Evolutionary conservation across 2,797 vertebrate genomes (phyloP).

Genomic region (Gadopsis marmoratus): DNA sequence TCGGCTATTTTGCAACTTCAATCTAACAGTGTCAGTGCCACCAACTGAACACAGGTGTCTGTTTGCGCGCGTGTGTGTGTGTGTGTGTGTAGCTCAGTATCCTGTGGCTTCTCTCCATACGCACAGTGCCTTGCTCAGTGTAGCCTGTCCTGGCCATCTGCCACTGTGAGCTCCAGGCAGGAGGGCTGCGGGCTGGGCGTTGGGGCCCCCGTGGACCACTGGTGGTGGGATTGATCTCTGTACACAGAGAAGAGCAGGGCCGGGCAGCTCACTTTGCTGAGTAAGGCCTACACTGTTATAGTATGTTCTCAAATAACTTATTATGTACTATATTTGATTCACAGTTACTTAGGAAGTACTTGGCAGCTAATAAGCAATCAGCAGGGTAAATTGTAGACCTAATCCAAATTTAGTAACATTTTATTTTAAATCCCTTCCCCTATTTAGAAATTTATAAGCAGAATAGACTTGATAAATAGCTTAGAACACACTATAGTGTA

Average conservation of each 20-base stretch:
- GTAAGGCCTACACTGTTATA: slow-evolving; percentile 13
- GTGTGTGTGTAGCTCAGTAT: slow-evolving; percentile 47
- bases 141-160: slow-evolving; percentile 82
- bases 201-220: slow-evolving; percentile 39
- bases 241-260: slow-evolving; percentile 45
- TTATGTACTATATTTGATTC: not conserved
- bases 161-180: slow-evolving; percentile 69
- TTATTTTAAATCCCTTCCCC: not conserved
- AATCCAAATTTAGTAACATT: not conserved
- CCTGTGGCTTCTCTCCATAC: slow-evolving; percentile 64
- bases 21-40: slow-evolving; percentile 26
- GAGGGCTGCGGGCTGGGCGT: slow-evolving; percentile 55
- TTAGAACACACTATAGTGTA: not conserved
- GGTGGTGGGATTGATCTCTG: slow-evolving; percentile 27
- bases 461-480: not conserved
- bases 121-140: slow-evolving; percentile 67
- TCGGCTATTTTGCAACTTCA: slow-evolving; percentile 11
- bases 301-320: slow-evolving; percentile 11
- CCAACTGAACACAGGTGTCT: slow-evolving; percentile 30
- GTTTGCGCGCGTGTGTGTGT: slow-evolving; percentile 7
- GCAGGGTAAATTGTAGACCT: not conserved
- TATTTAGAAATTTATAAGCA: not conserved
- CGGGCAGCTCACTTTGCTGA: slow-evolving; percentile 26
- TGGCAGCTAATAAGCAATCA: not conserved
- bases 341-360: not conserved